Evolutionary conservation across 2,113 vertebrate species (phyloP), one percentile per base, ranked within the genome.

Genomic region (Melozone crissalis): DNA sequence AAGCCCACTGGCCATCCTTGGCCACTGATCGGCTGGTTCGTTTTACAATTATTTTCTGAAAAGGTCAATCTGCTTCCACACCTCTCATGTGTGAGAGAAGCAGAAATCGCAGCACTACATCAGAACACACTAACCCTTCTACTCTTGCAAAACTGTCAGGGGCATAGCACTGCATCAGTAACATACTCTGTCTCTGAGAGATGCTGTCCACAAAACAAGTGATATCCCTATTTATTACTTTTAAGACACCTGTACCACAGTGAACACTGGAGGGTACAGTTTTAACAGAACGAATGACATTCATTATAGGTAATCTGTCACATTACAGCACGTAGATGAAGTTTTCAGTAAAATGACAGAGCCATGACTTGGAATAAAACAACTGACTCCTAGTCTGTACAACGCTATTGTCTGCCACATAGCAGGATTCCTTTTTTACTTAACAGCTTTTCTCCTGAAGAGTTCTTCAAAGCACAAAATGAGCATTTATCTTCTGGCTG

Each of bases 11-110:
- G 35, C 54, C 55, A 76, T 18, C 27, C n/a, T 37, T n/a, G 27
- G 55, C 9, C 14, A 58, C 3, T 49, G 17, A 84, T 26, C 7
- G 5, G 5, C 6, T 76, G 19, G 16, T 11, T 44, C 0, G 0
- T n/a, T 84, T 61, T 43, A 82, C 21, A 46, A 63, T 7, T 83
- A 1, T 83, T 90, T 94, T 74, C 55, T 18, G 43, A 31, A 87
- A 54, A 39, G 6, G 8, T 21, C 19, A 65, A 18, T 22, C 7
- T 8, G 41, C 18, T 54, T 76, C 46, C 54, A 47, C 27, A 79
- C 7, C 30, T 47, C 26, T 11, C 27, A 74, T 22, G 9, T 12
- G 33, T 19, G 10, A 84, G 18, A 15, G 10, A 20, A 46, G 19
- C 30, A 65, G 15, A 78, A 52, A 23, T 7, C 57, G 46, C 13